Evolutionary conservation across 64 coral and sea anemone species (phyloP), one percentile per base, ranked within the genome.

Genomic region (Dendrophyllia cribrosa): DNA sequence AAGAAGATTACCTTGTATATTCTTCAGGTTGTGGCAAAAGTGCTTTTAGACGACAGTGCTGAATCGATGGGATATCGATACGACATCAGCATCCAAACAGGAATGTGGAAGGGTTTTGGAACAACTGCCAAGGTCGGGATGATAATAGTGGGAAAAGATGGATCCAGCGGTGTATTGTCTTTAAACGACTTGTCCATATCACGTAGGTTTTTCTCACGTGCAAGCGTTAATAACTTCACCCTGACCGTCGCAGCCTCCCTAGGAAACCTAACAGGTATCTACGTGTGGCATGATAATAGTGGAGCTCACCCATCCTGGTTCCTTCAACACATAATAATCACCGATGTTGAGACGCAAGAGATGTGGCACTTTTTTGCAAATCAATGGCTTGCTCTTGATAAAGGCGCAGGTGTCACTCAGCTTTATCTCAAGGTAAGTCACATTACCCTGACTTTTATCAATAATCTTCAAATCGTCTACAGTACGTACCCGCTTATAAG

Each of bases 81-180:
- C 90, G 53, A 92, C 11, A 88, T 96, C 3, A 77, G 89, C 0
- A 77, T 96, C 59, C 80, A 86, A 26, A 96, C 94, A 56, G 94
- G 94, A 53, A 70, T 92, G 44, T 96, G 94, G 94, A 92, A 77
- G 22, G 90, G 90, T 51, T 82, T 76, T 19, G 94, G 94, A 1
- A 96, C 94, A 1, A 92, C 94, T 14, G 89, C 94, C 2, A 88
- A 92, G 21, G 94, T 96, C 16, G 94, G 89, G 15, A 88, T 96
- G 51, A 85, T 88, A 25, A 59, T 96, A 7, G 81, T 83, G 11
- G 94, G 94, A 12, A 89, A 96, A 7, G 80, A 89, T 51, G 89
- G 76, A 14, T 75, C 51, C 48, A 92, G 89, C 58, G 68, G 77
- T 51, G 14, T 83, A 12, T 69, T 92, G 17, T 61, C 76, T 23